Evolutionary conservation across 1,140 invertebrate genomes (phyloP), one percentile per base, ranked within the genome.

Genomic region (Zaprionus ornatus): DNA sequence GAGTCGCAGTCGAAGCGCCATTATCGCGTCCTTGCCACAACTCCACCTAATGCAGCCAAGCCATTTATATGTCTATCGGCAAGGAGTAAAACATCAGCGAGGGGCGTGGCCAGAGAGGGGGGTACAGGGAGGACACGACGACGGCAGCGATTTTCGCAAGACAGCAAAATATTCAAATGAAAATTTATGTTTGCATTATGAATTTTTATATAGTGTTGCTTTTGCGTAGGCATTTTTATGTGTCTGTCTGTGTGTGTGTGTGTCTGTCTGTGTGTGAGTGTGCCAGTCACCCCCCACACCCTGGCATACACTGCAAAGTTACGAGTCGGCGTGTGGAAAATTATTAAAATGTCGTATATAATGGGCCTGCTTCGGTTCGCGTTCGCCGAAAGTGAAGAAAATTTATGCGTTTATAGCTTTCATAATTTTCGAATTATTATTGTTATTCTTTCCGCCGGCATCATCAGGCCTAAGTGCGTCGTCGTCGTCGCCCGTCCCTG

Each of bases 151-250:
- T 87, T 84, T 84, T 84, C 79, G 84, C 84, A 83, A 90, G 85
- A 84, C 81, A 79, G 83, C 90, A 78, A 82, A 83, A 91, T 88
- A 91, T 91, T 91, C 81, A 91, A 91, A 91, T 91, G 91, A 91
- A 91, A 91, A 91, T 91, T 91, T 91, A 91, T 91, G 91, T 91
- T 91, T 91, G 90, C 90, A 91, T 91, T 91, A 91, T 91, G 91
- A 91, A 91, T 91, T 91, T 91, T 91, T 91, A 91, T 90, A 91
- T 90, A 91, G 90, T 91, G 83, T 90, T 86, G 79, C 77, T 74
- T 68, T 73, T 76, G n/a, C 69, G 79, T 90, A 90, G 85, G 85
- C 85, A 90, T 90, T 90, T 88, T 77, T 90, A 90, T 90, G 85
- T 80, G 72, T 74, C 57, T 86, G 82, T 86, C 45, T 82, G 54